Evolutionary conservation across 2,113 vertebrate species (phyloP).

Genomic region (Sterrhoptilus dennistouni): DNA sequence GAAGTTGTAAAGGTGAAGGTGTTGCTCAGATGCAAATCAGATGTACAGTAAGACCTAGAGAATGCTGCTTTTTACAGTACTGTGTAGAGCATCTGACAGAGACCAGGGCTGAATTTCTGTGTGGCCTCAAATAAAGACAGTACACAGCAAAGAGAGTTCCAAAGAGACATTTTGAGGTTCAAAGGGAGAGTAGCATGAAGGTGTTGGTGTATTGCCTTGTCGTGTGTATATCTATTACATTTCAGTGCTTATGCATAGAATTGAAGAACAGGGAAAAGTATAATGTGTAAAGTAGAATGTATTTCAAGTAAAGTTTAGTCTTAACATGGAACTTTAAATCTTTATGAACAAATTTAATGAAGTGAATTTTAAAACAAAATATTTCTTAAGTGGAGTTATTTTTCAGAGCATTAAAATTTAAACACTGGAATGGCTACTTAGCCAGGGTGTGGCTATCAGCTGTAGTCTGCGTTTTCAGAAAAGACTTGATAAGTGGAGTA

Average conservation of each 20-base stretch:
- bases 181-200: neutral
- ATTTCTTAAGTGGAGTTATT: neutral
- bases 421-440: neutral
- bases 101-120: neutral
- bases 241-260: neutral
- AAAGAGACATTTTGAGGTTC: neutral
- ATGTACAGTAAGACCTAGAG: neutral
- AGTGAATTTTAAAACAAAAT: neutral
- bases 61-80: neutral
- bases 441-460: neutral
- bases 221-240: neutral
- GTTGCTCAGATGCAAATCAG: neutral
- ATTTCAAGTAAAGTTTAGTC: neutral
- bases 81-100: neutral
- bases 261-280: neutral
- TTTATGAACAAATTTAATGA: neutral
- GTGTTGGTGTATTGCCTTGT: neutral
- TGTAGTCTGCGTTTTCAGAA: neutral
- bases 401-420: neutral
- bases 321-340: neutral
- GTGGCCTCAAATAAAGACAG: neutral
- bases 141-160: neutral
- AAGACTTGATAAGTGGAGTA: neutral
- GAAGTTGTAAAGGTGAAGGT: neutral
- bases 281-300: neutral